These are phyloP conservation scores for Acomys russatus DNA, from an alignment of 2,797 vertebrate species.

Conservation along the genomic window DNA sequence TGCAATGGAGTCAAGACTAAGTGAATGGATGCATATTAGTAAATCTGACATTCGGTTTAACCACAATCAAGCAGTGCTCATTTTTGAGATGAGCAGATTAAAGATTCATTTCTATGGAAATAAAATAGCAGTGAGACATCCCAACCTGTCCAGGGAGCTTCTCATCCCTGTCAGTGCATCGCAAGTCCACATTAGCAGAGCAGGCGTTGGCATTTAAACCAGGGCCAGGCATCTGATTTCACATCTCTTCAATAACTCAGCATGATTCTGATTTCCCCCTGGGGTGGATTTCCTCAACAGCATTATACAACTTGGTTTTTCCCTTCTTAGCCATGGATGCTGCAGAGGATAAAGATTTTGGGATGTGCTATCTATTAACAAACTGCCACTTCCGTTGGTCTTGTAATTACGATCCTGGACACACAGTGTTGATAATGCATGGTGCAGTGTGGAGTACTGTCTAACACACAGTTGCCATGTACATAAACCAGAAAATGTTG, in stretches of 20 bases:
- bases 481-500: neutral
- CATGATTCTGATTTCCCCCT: neutral
- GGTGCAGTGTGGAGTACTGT: neutral
- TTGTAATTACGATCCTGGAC: no score
- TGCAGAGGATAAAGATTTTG: neutral
- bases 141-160: neutral
- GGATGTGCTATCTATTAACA: neutral
- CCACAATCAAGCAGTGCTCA: neutral
- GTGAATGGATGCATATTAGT: conserved; percentile 78
- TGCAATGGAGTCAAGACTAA: conserved; percentile 76
- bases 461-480: neutral
- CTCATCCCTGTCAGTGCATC: neutral
- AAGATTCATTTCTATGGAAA: conserved; percentile 81
- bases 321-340: neutral
- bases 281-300: neutral
- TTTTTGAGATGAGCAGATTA: conserved; percentile 75
- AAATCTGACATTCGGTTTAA: conserved; percentile 70
- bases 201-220: neutral
- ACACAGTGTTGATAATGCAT: neutral
- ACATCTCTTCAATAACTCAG: neutral
- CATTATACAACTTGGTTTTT: neutral
- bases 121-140: neutral
- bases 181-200: neutral
- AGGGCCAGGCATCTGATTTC: neutral
- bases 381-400: neutral